phyloP scores from a whole-genome alignment of 2,888 invertebrate genomes.

The Parnassius orleans region DNA sequence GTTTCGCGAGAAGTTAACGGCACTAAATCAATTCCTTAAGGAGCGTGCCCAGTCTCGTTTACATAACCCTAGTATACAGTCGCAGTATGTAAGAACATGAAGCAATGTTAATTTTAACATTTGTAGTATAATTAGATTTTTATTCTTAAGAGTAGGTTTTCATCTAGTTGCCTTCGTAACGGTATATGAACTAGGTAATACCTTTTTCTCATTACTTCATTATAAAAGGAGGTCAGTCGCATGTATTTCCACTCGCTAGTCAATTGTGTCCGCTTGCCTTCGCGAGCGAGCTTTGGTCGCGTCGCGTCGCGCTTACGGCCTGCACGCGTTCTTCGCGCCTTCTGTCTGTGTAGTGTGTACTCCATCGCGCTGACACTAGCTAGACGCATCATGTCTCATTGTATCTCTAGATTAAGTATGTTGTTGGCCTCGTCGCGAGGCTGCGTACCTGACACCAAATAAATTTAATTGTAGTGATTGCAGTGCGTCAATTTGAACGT shows the following conservation, averaged over 20 bases:
- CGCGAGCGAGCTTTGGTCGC: conserved; percentile 35
- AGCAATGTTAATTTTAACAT: conserved; percentile 81
- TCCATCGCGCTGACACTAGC: conserved; percentile 58
- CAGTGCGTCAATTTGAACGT: conserved; percentile 25
- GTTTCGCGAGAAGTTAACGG: conserved; percentile 56
- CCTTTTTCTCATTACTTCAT: conserved; percentile 75
- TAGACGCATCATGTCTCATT: conserved; percentile 62
- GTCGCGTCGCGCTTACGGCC: conserved; percentile 32
- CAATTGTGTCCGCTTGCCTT: conserved; percentile 64
- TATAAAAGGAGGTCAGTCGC: conserved; percentile 59
- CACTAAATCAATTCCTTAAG: conserved; percentile 51
- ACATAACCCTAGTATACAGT: conserved; percentile 45
- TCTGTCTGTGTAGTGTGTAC: conserved; percentile 33
- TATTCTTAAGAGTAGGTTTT: conserved; percentile 79
- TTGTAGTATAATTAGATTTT: conserved; percentile 77
- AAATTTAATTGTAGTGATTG: conserved; percentile 46
- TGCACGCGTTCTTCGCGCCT: conserved; percentile 34
- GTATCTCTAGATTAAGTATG: conserved; percentile 54
- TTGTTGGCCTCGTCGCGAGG: conserved; percentile 57
- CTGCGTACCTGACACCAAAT: conserved; percentile 75
- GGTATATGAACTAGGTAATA: conserved; percentile 76
- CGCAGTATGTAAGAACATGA: conserved; percentile 61
- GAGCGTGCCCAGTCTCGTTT: conserved; percentile 39
- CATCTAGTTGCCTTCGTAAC: conserved; percentile 80
- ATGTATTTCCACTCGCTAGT: conserved; percentile 58